Percentiles rank a stretch among this genome's conserved stretches.
Evolutionary conservation across 2,113 vertebrate species (phyloP).

Genomic region (Centropus unirufus): DNA sequence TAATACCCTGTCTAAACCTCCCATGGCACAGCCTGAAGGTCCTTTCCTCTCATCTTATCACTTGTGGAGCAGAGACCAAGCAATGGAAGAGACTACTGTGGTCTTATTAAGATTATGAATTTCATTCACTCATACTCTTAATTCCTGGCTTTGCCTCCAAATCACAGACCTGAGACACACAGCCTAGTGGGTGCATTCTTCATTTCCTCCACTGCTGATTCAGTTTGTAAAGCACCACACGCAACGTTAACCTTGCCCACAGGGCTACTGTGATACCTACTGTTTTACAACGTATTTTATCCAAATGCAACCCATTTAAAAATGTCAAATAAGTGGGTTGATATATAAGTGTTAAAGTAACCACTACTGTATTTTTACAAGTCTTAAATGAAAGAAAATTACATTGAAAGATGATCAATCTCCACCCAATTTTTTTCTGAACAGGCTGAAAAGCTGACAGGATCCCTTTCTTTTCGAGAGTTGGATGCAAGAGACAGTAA

Average conservation of each 20-base stretch:
- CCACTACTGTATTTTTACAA: not conserved
- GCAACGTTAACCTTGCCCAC: not conserved
- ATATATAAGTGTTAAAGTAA: not conserved
- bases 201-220: not conserved
- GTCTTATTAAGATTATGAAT: not conserved
- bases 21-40: no score
- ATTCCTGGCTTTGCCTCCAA: not conserved
- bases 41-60: no score
- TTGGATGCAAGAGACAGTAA: not conserved
- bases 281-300: not conserved
- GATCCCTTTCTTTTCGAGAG: not conserved
- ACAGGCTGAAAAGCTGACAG: not conserved
- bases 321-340: not conserved
- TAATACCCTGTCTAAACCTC: no score
- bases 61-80: no score
- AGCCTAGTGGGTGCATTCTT: not conserved
- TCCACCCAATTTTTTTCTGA: not conserved
- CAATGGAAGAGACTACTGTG: not conserved
- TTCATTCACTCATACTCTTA: not conserved
- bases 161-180: not conserved
- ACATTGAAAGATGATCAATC: not conserved
- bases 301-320: not conserved
- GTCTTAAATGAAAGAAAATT: not conserved
- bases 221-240: not conserved
- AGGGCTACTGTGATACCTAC: not conserved